phyloP scores from a whole-genome alignment of 2,113 vertebrate species.

The Acrocephalus arundinaceus region DNA sequence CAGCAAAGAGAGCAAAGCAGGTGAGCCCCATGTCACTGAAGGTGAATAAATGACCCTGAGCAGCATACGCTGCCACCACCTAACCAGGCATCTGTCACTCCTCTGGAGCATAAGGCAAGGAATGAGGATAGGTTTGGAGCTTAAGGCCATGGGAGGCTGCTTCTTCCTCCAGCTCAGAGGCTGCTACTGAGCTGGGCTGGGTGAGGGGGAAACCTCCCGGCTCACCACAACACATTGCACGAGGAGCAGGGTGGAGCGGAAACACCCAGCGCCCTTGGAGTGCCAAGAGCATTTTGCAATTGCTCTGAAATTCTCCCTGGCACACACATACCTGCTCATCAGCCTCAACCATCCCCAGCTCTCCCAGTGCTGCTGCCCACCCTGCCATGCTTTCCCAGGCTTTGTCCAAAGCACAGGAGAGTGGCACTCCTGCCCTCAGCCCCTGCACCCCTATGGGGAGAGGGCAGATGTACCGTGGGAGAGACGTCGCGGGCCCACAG shows the following conservation, averaged over 20 bases:
- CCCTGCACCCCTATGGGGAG: accelerated
- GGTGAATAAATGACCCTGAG: background rate
- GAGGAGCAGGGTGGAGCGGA: conserved; percentile 20
- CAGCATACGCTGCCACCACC: background rate
- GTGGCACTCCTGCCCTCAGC: background rate
- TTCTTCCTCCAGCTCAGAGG: background rate
- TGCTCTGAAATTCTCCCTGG: conserved; percentile 7
- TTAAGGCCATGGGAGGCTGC: background rate
- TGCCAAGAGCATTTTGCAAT: conserved; percentile 35
- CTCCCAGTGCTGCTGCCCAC: background rate
- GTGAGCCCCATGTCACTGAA: background rate
- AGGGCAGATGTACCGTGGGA: conserved; percentile 73
- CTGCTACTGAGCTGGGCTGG: background rate
- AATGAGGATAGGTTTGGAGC: background rate
- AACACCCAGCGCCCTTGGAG: background rate
- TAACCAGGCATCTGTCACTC: background rate
- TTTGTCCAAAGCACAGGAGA: background rate
- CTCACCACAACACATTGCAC: background rate
- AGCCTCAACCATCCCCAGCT: background rate
- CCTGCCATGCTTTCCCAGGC: background rate
- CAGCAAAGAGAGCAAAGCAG: background rate
- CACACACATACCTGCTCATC: background rate
- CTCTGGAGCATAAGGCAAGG: background rate
- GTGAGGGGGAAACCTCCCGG: background rate
- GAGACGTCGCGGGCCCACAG: conserved; percentile 88